Conservation (phyloP, 2,888 invertebrate genomes). For the Drosophila sordidula region DNA sequence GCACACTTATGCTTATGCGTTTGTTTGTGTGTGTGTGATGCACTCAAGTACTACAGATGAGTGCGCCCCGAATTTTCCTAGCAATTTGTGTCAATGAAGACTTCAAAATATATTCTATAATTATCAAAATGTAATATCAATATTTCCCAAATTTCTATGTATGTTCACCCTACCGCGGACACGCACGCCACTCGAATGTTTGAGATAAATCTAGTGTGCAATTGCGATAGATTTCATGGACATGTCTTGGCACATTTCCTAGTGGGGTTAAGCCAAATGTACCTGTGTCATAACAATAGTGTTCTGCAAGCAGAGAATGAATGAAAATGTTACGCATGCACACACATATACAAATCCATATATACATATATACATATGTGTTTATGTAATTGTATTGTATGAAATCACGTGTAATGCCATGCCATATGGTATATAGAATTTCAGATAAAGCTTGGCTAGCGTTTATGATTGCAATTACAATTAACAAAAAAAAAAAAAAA, state of each 20-base stretch:
- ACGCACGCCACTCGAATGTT: neutral
- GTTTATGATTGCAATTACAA: neutral
- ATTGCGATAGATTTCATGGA: neutral
- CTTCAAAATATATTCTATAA: too few species aligned
- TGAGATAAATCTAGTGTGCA: neutral
- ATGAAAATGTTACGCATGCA: conserved; percentile 27
- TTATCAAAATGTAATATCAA: too few species aligned
- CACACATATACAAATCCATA: too few species aligned
- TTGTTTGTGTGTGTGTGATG: neutral
- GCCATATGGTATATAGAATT: too few species aligned
- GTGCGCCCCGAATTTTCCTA: too few species aligned
- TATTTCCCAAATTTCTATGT: neutral
- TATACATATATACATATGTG: neutral
- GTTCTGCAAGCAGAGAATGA: conserved; percentile 10
- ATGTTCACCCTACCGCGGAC: neutral
- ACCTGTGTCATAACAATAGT: conserved; percentile 17
- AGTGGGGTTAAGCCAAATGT: conserved; percentile 1
- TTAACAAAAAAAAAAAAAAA: neutral
- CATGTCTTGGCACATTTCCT: conserved; percentile 17
- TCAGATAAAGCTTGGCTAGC: too few species aligned
- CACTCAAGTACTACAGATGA: neutral
- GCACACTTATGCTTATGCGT: neutral
- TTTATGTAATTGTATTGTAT: conserved; percentile 27
- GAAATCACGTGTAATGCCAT: conserved; percentile 1
- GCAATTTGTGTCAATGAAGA: too few species aligned